Evolutionary conservation across 2,113 vertebrate species (phyloP).

Genomic region (Leptocoma aspasia): DNA sequence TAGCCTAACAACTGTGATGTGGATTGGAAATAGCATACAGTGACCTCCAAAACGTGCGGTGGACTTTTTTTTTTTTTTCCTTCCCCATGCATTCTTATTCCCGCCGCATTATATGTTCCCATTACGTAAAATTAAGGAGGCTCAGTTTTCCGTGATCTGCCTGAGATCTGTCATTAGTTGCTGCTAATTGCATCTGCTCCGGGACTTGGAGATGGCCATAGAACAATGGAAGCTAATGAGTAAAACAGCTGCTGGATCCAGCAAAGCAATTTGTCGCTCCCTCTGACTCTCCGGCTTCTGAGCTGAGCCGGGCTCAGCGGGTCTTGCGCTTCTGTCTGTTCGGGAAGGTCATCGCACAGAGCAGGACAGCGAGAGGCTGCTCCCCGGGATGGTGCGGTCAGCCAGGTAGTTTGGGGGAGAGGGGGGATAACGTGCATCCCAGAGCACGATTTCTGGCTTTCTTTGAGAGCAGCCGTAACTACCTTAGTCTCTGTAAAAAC

Average conservation of each 20-base stretch:
- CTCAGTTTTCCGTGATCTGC: neutral
- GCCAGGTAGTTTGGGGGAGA: neutral
- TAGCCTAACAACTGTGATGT: neutral
- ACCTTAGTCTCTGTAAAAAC: neutral
- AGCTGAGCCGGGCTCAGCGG: neutral
- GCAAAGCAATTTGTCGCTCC: neutral
- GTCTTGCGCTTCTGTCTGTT: neutral
- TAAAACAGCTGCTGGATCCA: neutral
- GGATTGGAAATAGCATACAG: neutral
- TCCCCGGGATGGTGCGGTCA: neutral
- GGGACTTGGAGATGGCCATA: neutral
- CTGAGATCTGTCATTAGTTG: neutral
- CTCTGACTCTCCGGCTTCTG: neutral
- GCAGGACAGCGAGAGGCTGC: neutral
- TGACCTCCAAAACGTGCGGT: constrained; percentile 37
- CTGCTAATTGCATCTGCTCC: neutral
- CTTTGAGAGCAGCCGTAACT: neutral
- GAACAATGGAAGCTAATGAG: constrained; percentile 21
- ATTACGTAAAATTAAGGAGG: neutral
- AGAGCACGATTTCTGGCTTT: neutral
- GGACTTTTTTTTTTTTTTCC: neutral
- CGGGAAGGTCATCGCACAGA: constrained; percentile 34
- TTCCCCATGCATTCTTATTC: neutral
- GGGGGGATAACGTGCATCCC: neutral
- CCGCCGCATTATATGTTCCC: neutral